Base-by-base conservation (phyloP, 2,797 vertebrate species). In the Phyllotis vaccarum region DNA sequence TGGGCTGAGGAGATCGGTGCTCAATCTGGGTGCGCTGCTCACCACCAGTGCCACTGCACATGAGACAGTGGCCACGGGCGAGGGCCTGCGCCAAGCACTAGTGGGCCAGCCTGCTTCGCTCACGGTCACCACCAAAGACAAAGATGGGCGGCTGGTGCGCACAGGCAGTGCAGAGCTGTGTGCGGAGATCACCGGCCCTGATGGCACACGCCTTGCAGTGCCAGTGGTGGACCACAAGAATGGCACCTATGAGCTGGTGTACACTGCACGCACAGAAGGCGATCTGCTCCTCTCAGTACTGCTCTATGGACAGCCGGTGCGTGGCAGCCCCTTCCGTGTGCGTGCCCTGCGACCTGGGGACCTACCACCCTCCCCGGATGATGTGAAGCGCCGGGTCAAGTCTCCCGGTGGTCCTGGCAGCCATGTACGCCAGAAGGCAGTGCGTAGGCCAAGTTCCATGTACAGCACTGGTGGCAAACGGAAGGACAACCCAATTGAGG, bases 401-500 rank as follows among this genome's bases (percentile, higher is more conserved):
- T 99, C 99, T 0, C 99, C 99, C 1, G 99, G 99, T 0, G 98
- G 99, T 9, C 97, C 97, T 0, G 97, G 97, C 46, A 99, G 99
- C 0, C 99, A 99, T 92, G 99, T 99, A 82, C 98, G 99, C 27
- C 99, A 99, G 98, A 99, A 99, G 95, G 99, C 99, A 0, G 99
- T 99, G 52, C 98, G 99, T 1, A 98, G 99, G 58, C 99, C 99
- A 2, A 99, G 99, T 97, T 99, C 99, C 98, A 99, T 99, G 99
- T 99, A 99, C 98, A 99, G 99, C 98, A 99, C 99, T 0, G 99
- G 99, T 95, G 99, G 99, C 98, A 99, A 99, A 98, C 99, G 99
- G 96, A 99, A 99, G 98, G 99, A 99, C 98, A 99, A 99, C 98
- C 99, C 99, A 75, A 99, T 99, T 0, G 99, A 99, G 97, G 99